phyloP scores from a whole-genome alignment of 2,113 vertebrate species.

The Grus americana region DNA sequence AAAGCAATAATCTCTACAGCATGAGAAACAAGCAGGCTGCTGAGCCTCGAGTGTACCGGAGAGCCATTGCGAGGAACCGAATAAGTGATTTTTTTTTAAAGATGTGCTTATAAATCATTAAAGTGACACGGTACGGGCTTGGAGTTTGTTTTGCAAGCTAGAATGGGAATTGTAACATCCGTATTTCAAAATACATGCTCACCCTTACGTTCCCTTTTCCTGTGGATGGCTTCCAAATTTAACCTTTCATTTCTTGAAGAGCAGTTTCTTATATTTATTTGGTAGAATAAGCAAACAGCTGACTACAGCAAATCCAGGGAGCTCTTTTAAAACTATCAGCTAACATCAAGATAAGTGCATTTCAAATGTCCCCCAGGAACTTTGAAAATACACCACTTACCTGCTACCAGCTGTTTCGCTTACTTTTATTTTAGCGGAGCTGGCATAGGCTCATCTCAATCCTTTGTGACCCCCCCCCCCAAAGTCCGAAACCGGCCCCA shows the following conservation, averaged over 20 bases:
- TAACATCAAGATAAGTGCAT: constrained; percentile 25
- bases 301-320: background rate
- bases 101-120: constrained; percentile 38
- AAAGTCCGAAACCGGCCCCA: background rate
- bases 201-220: constrained; percentile 18
- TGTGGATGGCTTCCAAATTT: constrained; percentile 31
- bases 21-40: background rate
- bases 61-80: background rate
- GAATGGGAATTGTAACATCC: constrained; percentile 46
- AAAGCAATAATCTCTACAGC: constrained; percentile 11
- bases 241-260: constrained; percentile 49
- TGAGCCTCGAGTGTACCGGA: background rate
- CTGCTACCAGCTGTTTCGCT: background rate
- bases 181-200: constrained; percentile 45
- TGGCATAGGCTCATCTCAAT: background rate
- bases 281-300: constrained; percentile 20
- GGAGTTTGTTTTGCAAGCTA: constrained; percentile 53
- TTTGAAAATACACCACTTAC: background rate
- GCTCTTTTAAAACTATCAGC: background rate
- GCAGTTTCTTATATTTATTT: background rate
- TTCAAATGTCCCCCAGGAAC: constrained; percentile 28
- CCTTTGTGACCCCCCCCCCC: background rate
- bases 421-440: background rate
- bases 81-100: background rate
- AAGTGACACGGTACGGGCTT: background rate